phyloP scores from a whole-genome alignment of 2,113 vertebrate genomes.

The Trematomus loennbergii region DNA sequence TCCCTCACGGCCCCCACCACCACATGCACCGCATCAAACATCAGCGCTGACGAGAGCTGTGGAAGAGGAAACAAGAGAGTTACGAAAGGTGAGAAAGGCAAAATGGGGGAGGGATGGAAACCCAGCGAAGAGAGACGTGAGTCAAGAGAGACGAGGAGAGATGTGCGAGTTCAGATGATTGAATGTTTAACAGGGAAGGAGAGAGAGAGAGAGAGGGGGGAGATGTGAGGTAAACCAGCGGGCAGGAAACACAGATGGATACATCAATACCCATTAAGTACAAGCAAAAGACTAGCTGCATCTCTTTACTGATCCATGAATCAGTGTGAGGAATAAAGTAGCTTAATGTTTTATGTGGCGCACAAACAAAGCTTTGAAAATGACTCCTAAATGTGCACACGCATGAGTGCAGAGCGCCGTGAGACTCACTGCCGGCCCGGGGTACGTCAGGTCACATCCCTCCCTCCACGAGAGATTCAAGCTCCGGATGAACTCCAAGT shows the following conservation, averaged over 20 bases:
- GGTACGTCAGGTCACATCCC: constrained; percentile 91
- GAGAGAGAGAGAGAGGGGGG: constrained; percentile 37
- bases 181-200: constrained; percentile 54
- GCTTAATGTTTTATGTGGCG: constrained; percentile 47
- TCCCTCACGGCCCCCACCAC: constrained; percentile 93
- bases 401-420: constrained; percentile 12
- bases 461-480: constrained; percentile 96
- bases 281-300: constrained; percentile 55
- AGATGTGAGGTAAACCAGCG: constrained; percentile 52
- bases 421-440: constrained; percentile 88
- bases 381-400: constrained; percentile 26
- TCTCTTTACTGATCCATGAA: constrained; percentile 61
- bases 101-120: constrained; percentile 10
- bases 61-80: constrained; percentile 24
- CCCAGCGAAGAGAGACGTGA: constrained; percentile 16
- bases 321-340: constrained; percentile 55
- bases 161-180: constrained; percentile 32
- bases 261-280: constrained; percentile 68
- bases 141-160: constrained; percentile 24
- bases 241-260: constrained; percentile 54
- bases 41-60: constrained; percentile 92
- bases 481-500: constrained; percentile 92
- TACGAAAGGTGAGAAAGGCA: neutral
- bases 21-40: constrained; percentile 95
- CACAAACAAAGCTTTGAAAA: constrained; percentile 62